Evolutionary conservation across 1,140 invertebrate genomes (phyloP).

Genomic region (Orius laevigatus): DNA sequence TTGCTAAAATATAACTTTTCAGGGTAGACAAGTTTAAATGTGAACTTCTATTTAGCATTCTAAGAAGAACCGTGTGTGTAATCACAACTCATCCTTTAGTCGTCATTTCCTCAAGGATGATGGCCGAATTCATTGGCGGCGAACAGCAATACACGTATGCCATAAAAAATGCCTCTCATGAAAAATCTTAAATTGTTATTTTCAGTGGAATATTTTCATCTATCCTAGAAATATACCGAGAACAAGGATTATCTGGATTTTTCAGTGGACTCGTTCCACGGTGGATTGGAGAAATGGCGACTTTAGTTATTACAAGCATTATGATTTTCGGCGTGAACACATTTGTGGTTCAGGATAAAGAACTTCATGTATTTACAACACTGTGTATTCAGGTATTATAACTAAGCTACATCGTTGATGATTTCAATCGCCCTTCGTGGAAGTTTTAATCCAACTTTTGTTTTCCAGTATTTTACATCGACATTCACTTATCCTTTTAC

Average conservation of each 20-base stretch:
- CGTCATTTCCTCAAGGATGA: no score
- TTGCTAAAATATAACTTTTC: no score
- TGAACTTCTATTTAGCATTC: no score
- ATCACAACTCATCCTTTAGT: no score
- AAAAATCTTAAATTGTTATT: neutral
- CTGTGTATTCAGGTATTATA: slow-evolving; percentile 38
- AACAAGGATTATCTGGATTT: slow-evolving; percentile 69
- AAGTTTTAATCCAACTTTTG: slow-evolving; percentile 19
- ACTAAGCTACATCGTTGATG: no score
- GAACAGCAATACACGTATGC: no score
- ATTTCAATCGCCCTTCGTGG: no score
- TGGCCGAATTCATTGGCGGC: no score
- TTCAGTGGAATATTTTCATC: slow-evolving; percentile 50
- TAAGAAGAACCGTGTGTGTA: no score
- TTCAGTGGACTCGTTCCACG: slow-evolving; percentile 69
- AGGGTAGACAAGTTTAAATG: no score
- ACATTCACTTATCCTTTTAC: slow-evolving; percentile 71
- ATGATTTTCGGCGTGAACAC: slow-evolving; percentile 62
- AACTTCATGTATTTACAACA: slow-evolving; percentile 43
- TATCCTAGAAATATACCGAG: slow-evolving; percentile 57
- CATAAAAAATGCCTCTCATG: no score
- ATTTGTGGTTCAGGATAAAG: slow-evolving; percentile 58
- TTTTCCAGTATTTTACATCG: slow-evolving; percentile 49
- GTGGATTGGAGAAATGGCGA: slow-evolving; percentile 57
- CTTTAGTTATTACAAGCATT: slow-evolving; percentile 49